Evolutionary conservation across 2,797 vertebrate species (phyloP), one percentile per base, ranked within the genome.

Genomic region (Gouania willdenowi): DNA sequence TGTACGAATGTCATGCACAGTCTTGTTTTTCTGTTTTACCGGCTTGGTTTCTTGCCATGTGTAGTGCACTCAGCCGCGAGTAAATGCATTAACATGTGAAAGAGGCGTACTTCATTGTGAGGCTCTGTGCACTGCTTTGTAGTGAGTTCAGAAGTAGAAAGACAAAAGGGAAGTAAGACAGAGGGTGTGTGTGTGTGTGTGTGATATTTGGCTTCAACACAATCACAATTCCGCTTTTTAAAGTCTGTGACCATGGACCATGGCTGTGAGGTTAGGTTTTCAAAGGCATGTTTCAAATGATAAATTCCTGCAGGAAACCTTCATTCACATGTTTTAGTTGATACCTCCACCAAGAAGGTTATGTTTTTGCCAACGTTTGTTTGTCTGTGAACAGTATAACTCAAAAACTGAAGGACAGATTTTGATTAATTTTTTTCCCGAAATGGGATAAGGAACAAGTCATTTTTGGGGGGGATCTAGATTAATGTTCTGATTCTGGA

Each of bases 1-100:
- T 6, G 9, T 18, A 26, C 31, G 17, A 28, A 34, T 36, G 40
- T 28, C 45, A 25, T 8, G 12, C 27, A 40, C 48, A 45, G 15
- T 38, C 47, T 67, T 75, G 69, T 75, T 79, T 78, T 67, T 59
- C 45, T 34, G 48, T n/a, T n/a, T n/a, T n/a, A 40, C 42, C 63
- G 8, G 58, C 52, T 68, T 67, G 56, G 57, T 61, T 66, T 57
- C 71, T 57, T 9, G 56, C 39, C 52, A 58, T 66, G 70, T 54
- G 50, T 44, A 23, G 76, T 45, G 68, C 78, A 45, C 70, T 72
- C 82, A 75, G 73, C 71, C 40, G 56, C 52, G 75, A 80, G 80
- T 86, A 88, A 88, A 66, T 47, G 40, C 70, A 90, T 90, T 89
- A 88, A 73, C 87, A 89, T 88, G 76, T 82, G 82, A 90, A 89